Conservation (phyloP, 2,113 vertebrate species). For the Oncorhynchus nerka region DNA sequence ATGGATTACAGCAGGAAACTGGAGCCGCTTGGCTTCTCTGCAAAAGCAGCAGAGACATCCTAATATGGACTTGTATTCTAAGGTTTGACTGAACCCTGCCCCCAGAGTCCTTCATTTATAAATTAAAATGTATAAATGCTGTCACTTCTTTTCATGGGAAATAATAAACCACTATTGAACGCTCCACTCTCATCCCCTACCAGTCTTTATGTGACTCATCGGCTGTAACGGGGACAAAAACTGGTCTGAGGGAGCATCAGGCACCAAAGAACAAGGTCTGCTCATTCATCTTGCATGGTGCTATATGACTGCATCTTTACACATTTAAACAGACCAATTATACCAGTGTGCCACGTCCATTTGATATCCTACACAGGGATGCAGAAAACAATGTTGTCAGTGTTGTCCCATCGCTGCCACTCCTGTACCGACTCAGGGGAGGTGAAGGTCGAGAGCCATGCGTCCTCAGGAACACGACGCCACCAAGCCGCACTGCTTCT, state of each 20-base stretch:
- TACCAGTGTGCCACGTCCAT: slow-evolving; percentile 42
- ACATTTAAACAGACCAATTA: slow-evolving; percentile 62
- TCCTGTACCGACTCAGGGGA: no score
- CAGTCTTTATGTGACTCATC: slow-evolving; percentile 64
- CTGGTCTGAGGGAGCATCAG: slow-evolving; percentile 22
- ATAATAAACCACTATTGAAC: not conserved
- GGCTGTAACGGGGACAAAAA: slow-evolving; percentile 57
- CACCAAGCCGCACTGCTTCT: no score
- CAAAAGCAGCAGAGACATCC: not conserved
- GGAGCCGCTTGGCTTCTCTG: not conserved
- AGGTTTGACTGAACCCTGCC: not conserved
- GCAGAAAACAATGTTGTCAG: no score
- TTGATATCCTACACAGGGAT: slow-evolving; percentile 27
- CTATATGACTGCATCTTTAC: slow-evolving; percentile 46
- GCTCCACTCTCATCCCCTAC: slow-evolving; percentile 1
- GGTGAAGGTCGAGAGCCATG: no score
- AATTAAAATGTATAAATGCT: not conserved
- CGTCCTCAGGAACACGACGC: no score
- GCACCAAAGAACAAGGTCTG: slow-evolving; percentile 58
- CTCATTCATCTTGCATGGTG: slow-evolving; percentile 64
- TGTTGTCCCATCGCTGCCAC: no score
- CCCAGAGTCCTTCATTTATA: no score
- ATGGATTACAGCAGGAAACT: slow-evolving; percentile 22
- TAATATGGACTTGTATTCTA: not conserved
- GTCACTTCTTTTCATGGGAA: not conserved